Evolutionary conservation across 2,113 vertebrate species (phyloP).

Genomic region (Megaptera novaeangliae): DNA sequence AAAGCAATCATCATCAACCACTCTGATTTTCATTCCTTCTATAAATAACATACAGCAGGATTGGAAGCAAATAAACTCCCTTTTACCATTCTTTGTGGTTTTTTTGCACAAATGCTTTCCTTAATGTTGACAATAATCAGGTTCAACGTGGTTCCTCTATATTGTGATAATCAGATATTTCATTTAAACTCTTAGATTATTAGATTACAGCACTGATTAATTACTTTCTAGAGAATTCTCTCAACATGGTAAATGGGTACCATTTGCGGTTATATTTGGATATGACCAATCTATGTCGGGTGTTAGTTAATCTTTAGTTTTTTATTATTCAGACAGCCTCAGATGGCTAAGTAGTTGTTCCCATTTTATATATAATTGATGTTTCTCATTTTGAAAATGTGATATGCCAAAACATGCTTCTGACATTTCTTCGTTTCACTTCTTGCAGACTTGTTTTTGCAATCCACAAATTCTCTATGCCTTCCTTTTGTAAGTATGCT

Average conservation of each 20-base stretch:
- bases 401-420: background rate
- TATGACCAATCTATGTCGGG: background rate
- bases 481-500: background rate
- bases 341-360: conserved; percentile 48
- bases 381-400: conserved; percentile 10
- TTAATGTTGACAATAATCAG: background rate
- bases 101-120: conserved; percentile 46
- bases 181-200: background rate
- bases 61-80: conserved; percentile 57
- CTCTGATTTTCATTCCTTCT: conserved; percentile 59
- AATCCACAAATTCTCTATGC: background rate
- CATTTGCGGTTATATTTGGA: background rate
- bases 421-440: conserved; percentile 18
- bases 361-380: conserved; percentile 9
- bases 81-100: conserved; percentile 32
- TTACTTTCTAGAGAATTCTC: background rate
- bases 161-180: background rate
- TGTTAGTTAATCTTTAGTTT: background rate
- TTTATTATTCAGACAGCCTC: conserved; percentile 21
- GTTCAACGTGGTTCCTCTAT: background rate
- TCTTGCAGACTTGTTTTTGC: background rate
- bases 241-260: background rate
- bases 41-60: conserved; percentile 69
- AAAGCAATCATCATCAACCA: background rate
- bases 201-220: background rate